Percentiles rank a stretch among this genome's conserved stretches.
Conservation (phyloP, 2,888 invertebrate genomes). For the Cecidostiba fungosa region DNA sequence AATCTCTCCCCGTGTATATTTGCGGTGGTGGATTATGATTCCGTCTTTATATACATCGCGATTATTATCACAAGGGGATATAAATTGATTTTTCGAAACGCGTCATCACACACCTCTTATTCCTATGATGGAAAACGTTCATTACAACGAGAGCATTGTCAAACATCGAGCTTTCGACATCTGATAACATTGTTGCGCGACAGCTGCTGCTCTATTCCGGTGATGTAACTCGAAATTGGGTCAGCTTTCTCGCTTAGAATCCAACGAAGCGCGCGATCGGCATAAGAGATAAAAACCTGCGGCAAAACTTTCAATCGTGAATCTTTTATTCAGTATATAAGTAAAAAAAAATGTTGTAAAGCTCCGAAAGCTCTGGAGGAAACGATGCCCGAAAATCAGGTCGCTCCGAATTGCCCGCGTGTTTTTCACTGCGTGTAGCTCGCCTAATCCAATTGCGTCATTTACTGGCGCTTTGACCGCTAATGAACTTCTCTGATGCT, state of each 20-base stretch:
- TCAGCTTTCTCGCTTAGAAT: slow-evolving; percentile 56
- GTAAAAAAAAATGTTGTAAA: background rate
- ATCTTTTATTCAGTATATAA: background rate
- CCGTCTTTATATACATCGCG: background rate
- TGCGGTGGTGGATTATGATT: slow-evolving; percentile 9
- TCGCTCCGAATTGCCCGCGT: too few species aligned
- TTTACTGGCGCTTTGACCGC: slow-evolving; percentile 37
- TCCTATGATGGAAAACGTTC: background rate
- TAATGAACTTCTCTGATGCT: slow-evolving; percentile 39
- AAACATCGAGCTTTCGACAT: background rate
- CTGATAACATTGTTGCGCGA: background rate
- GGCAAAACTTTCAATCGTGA: background rate
- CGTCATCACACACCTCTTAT: background rate
- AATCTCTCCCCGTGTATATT: slow-evolving; percentile 7
- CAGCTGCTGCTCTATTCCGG: slow-evolving; percentile 41
- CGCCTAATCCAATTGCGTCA: slow-evolving; percentile 40
- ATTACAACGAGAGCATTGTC: background rate
- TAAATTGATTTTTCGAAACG: background rate
- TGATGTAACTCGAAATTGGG: slow-evolving; percentile 53
- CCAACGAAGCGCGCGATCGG: slow-evolving; percentile 23
- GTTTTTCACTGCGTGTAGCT: background rate
- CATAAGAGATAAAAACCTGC: background rate
- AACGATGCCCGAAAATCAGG: slow-evolving; percentile 28
- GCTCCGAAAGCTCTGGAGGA: background rate
- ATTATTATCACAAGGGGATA: background rate